A percentile compares a stretch with the other conserved stretches of the same genome.
Evolutionary conservation across 2,797 vertebrate species (phyloP).

Genomic region (Limosa lapponica): DNA sequence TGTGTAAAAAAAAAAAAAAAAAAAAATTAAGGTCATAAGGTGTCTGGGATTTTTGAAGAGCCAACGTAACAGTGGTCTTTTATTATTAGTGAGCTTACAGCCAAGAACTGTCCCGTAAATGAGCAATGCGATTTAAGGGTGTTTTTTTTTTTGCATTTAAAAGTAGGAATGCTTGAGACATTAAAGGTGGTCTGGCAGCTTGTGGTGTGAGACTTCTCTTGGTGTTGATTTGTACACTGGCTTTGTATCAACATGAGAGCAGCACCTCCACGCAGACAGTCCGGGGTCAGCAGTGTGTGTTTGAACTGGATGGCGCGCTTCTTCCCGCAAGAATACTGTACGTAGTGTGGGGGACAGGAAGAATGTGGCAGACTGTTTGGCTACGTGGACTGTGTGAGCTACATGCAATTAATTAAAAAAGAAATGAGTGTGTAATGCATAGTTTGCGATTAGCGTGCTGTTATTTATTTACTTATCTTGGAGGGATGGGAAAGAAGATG

Average conservation of each 20-base stretch:
- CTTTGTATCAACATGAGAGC: background rate
- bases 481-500: background rate
- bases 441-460: background rate
- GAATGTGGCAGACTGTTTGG: background rate
- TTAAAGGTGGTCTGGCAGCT: slow-evolving; percentile 60
- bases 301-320: background rate
- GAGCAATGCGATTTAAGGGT: slow-evolving; percentile 32
- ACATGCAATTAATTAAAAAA: background rate
- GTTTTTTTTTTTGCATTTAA: background rate
- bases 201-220: slow-evolving; percentile 17
- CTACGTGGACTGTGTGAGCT: background rate
- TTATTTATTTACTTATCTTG: background rate
- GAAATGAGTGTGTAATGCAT: background rate
- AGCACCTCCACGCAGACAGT: background rate
- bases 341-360: background rate
- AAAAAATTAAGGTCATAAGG: slow-evolving; percentile 41
- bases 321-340: background rate
- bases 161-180: slow-evolving; percentile 45
- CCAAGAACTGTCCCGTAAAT: slow-evolving; percentile 64
- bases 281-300: background rate
- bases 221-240: background rate
- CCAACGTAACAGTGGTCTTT: slow-evolving; percentile 23
- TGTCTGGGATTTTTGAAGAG: slow-evolving; percentile 57
- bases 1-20: background rate
- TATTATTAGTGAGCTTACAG: slow-evolving; percentile 43